Conservation (phyloP, 2,888 invertebrate species). For the Zele albiditarsus region DNA sequence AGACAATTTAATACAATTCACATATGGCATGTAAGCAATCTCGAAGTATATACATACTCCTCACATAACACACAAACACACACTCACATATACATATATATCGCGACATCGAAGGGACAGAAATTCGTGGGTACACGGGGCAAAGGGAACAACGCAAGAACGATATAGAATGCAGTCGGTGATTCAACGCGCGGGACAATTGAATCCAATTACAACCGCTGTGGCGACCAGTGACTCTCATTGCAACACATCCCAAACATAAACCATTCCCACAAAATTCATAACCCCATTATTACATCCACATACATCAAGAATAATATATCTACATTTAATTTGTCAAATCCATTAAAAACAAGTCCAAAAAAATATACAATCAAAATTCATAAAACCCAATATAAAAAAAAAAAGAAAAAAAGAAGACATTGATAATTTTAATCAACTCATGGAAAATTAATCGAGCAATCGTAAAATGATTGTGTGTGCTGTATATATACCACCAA, state of each 20-base stretch:
- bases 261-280: constrained; percentile 7
- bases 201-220: constrained; percentile 72
- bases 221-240: constrained; percentile 61
- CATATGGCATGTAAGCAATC: constrained; percentile 56
- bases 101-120: constrained; percentile 42
- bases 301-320: not conserved
- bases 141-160: not conserved
- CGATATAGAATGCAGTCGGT: constrained; percentile 67
- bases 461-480: constrained; percentile 14
- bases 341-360: not conserved
- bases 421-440: not conserved
- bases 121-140: constrained; percentile 49
- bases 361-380: not conserved
- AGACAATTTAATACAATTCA: constrained; percentile 19
- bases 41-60: constrained; percentile 37
- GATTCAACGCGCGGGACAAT: constrained; percentile 73
- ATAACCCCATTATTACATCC: not conserved
- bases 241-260: constrained; percentile 26
- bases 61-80: constrained; percentile 8
- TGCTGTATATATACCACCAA: not conserved
- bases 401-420: constrained; percentile 7
- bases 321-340: not conserved
- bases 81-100: constrained; percentile 33
- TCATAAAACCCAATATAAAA: not conserved
- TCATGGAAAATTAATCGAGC: constrained; percentile 9